phyloP scores from a whole-genome alignment of 2,888 invertebrate genomes.

The Netelia melanura region DNA sequence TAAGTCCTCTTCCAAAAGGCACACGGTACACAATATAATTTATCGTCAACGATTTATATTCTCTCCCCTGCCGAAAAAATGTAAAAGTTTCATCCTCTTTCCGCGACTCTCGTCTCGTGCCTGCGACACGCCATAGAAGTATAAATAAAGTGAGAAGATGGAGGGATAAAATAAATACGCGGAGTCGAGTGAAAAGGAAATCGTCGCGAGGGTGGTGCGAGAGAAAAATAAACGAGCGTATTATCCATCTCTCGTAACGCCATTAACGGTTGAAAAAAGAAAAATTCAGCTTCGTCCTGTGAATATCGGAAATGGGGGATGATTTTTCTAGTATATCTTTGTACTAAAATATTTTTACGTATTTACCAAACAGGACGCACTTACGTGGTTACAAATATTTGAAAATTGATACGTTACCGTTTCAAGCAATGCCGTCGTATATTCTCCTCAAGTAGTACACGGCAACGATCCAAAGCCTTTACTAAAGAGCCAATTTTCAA shows the following conservation, averaged over 20 bases:
- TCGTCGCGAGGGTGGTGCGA: slow-evolving; percentile 25
- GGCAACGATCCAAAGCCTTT: background rate
- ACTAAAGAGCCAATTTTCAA: slow-evolving; percentile 48
- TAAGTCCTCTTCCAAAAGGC: slow-evolving; percentile 31
- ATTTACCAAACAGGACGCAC: too few relatives aligned
- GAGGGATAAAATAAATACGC: slow-evolving; percentile 2
- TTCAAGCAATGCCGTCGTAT: too few relatives aligned
- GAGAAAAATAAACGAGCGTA: slow-evolving; percentile 35
- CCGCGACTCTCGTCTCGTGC: background rate
- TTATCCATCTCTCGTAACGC: slow-evolving; percentile 42
- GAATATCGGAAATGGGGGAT: slow-evolving; percentile 26
- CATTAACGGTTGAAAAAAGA: slow-evolving; percentile 30
- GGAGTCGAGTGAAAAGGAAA: slow-evolving; percentile 54
- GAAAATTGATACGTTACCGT: too few relatives aligned
- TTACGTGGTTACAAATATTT: too few relatives aligned
- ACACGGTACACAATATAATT: slow-evolving; percentile 38
- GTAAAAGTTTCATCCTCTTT: slow-evolving; percentile 16
- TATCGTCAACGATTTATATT: slow-evolving; percentile 46
- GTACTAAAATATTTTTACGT: too few relatives aligned
- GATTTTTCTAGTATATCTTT: background rate
- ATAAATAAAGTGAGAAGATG: slow-evolving; percentile 14
- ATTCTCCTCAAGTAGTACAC: too few relatives aligned
- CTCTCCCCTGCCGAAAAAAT: slow-evolving; percentile 13
- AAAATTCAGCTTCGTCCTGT: slow-evolving; percentile 16
- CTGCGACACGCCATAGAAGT: slow-evolving; percentile 6